Base-by-base conservation (phyloP, 2,888 invertebrate genomes). In the Dichetophora obliterata region DNA sequence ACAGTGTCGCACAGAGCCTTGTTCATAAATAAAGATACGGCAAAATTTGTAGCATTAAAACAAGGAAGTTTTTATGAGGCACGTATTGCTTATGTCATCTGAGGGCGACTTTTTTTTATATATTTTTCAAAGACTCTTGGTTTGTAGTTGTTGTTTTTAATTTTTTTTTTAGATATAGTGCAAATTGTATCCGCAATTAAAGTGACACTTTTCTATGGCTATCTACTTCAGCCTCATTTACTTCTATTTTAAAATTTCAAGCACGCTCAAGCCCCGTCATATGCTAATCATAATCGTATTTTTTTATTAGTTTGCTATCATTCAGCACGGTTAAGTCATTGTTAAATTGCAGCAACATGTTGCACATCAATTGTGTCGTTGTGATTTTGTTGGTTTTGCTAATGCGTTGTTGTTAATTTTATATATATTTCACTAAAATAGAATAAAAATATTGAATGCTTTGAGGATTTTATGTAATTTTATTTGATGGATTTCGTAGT, bases 161-260 rank as follows among this genome's bases (percentile, higher is more conserved):
- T 8, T 37, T 37, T 5, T 8, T 43, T 43, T 43, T n/a, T 9
- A 63, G 31, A 63, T 31, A 63, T 63, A 31, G n/a, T 31, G 31
- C 27, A 63, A 63, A 63, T 63, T 63, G 54, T 54, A 50, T 50
- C 68, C 52, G 52, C 54, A 69, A 69, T 52, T 27, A 69, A 69
- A 69, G n/a, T 16, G 31, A 52, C 27, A 54, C n/a, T 31, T 9
- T 19, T 66, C 14, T 43, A n/a, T 19, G 22, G 66, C 66, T 24
- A n/a, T n/a, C n/a, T n/a, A 16, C 3, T 68, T 68, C 11, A 24
- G 24, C 16, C 19, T 14, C 24, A n/a, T 48, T 22, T 61, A 11
- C n/a, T 66, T 19, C 11, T 4, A 52, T 5, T 14, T 74, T 66
- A 59, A 37, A 34, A 54, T 59, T 71, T 71, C 57, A 71, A 57